phyloP scores from a whole-genome alignment of 2,888 invertebrate genomes.

The Tetanocera ferruginea region DNA sequence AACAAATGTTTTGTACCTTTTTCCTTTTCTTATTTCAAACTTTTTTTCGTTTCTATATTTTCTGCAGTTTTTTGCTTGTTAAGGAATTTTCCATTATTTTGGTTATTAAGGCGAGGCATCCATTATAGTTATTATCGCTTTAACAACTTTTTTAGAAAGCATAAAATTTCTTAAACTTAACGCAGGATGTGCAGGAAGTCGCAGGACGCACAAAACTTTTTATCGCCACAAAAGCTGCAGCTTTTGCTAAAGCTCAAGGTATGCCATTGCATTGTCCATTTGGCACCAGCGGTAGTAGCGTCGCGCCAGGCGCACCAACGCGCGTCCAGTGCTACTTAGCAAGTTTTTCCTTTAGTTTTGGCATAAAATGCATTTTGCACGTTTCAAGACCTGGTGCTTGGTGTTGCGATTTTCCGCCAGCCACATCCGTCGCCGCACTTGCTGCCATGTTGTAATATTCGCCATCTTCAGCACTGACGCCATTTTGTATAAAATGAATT shows the following conservation, averaged over 20 bases:
- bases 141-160: conserved; percentile 62
- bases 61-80: conserved; percentile 42
- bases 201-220: conserved; percentile 36
- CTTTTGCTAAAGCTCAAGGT: conserved; percentile 23
- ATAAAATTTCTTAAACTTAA: conserved; percentile 49
- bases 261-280: conserved; percentile 32
- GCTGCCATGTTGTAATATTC: conserved; percentile 15
- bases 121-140: conserved; percentile 67
- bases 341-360: conserved; percentile 8
- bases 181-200: conserved; percentile 23
- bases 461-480: conserved; percentile 35
- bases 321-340: conserved; percentile 37
- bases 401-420: neutral
- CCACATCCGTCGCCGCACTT: conserved; percentile 9
- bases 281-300: neutral
- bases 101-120: conserved; percentile 44
- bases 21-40: too few species aligned
- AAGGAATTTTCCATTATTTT: conserved; percentile 42
- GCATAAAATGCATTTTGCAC: conserved; percentile 30
- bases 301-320: conserved; percentile 2
- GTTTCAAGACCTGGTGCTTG: conserved; percentile 12
- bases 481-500: conserved; percentile 61
- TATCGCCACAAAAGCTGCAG: conserved; percentile 23
- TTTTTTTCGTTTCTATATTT: too few species aligned
- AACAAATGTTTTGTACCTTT: too few species aligned